Evolutionary conservation across 2,113 vertebrate species (phyloP).

Genomic region (Ginglymostoma cirratum): DNA sequence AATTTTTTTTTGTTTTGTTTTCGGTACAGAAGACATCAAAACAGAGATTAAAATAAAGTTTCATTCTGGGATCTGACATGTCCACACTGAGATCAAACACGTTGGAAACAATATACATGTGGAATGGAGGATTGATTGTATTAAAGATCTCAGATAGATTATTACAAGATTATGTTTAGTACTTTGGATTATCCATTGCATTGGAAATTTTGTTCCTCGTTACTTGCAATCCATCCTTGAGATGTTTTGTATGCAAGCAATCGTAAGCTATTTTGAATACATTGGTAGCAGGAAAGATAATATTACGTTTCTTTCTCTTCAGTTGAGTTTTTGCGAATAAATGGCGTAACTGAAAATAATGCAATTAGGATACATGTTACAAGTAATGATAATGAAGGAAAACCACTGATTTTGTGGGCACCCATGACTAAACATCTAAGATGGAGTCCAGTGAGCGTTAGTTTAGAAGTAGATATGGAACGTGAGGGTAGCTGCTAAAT

Average conservation of each 20-base stretch:
- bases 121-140: background rate
- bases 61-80: too few relatives aligned
- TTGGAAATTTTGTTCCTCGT: background rate
- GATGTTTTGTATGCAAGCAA: background rate
- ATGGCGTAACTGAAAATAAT: background rate
- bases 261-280: background rate
- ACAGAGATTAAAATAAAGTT: too few relatives aligned
- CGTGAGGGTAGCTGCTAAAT: background rate
- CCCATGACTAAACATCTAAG: background rate
- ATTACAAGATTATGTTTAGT: background rate
- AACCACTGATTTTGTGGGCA: background rate
- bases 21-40: too few relatives aligned
- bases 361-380: background rate
- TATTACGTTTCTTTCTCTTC: background rate
- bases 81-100: background rate
- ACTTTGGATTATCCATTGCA: background rate
- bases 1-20: too few relatives aligned
- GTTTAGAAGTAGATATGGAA: background rate
- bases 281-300: background rate
- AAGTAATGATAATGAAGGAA: background rate
- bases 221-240: background rate
- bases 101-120: background rate
- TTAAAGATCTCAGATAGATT: background rate
- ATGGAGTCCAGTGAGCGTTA: background rate
- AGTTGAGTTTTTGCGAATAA: background rate